Base-by-base conservation (phyloP, 2,888 invertebrate genomes). In the Pristionchus maxplancki region DNA sequence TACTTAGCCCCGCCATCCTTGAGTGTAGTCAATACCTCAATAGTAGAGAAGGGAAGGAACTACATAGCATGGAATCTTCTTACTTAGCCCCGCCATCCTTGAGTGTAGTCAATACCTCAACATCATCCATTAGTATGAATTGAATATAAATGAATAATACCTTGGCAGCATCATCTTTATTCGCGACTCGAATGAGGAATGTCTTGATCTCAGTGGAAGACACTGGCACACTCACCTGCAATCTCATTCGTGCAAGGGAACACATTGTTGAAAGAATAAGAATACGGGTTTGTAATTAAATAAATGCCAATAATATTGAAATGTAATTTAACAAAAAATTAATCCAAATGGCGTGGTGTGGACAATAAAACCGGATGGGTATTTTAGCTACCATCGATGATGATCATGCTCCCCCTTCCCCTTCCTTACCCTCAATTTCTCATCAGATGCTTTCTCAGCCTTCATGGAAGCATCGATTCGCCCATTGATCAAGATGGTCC, bases 401-500 rank as follows among this genome's bases (percentile, higher is more conserved):
- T n/a, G n/a, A n/a, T 50, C n/a, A 50, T 15, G 20, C 6, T 11
- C 28, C n/a, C 31, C 40, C 64, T 67, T 62, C 44, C 44, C 28
- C 67, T 74, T 28, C 67, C 88, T 28, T 91, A 88, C 88, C 67
- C 88, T 82, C 11, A 88, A 40, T 67, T 88, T 88, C 34, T 91
- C 91, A 11, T 90, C 91, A 82, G 91, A 91, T 0, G 88, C 90
- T 64, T 90, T 91, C 11, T 89, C 90, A 4, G 89, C 90, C 87
- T 91, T 91, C 92, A 92, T 91, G 13, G 91, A 82, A 40, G 82
- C 83, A 62, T 91, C 92, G 84, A 91, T 90, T 31, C 89, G 71
- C 2, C 91, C 89, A 82, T 92, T 92, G 40, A 92, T 87, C 91
- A 91, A 91, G 31, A 92, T 91, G 15, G 91, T 91, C 28, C 92